phyloP scores from a whole-genome alignment of 2,797 vertebrate genomes.

The Halcyon smyrnensis region DNA sequence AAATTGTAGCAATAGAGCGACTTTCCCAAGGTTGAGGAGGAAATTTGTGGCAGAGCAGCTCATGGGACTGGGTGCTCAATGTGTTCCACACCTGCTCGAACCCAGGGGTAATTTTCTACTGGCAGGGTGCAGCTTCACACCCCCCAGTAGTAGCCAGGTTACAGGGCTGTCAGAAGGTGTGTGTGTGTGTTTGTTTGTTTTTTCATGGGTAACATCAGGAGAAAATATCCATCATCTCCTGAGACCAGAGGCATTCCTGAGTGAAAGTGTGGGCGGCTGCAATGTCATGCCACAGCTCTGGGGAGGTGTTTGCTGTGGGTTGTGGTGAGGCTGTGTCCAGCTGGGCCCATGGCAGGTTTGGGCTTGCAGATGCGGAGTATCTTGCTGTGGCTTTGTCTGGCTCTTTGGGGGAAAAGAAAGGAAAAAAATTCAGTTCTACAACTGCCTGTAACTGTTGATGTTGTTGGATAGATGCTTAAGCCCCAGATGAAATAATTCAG shows the following conservation, averaged over 20 bases:
- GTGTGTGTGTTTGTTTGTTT: constrained; percentile 43
- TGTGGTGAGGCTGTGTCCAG: neutral
- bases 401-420: neutral
- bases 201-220: constrained; percentile 31
- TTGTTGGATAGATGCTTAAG: neutral
- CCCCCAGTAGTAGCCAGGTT: neutral
- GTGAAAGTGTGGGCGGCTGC: constrained; percentile 50
- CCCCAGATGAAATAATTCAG: neutral
- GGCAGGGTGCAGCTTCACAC: neutral
- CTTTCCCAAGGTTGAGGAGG: neutral
- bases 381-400: neutral
- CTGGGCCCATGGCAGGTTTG: neutral
- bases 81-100: neutral
- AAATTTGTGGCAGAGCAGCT: neutral
- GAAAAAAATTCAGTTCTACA: neutral
- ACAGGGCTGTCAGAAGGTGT: neutral
- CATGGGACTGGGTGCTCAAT: neutral
- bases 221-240: constrained; percentile 38
- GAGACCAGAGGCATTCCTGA: constrained; percentile 55
- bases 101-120: neutral
- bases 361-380: neutral
- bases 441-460: neutral
- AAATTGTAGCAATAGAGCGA: neutral
- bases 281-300: neutral
- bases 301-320: constrained; percentile 4